Evolutionary conservation across 2,113 vertebrate genomes (phyloP).

Genomic region (Nicator chloris): DNA sequence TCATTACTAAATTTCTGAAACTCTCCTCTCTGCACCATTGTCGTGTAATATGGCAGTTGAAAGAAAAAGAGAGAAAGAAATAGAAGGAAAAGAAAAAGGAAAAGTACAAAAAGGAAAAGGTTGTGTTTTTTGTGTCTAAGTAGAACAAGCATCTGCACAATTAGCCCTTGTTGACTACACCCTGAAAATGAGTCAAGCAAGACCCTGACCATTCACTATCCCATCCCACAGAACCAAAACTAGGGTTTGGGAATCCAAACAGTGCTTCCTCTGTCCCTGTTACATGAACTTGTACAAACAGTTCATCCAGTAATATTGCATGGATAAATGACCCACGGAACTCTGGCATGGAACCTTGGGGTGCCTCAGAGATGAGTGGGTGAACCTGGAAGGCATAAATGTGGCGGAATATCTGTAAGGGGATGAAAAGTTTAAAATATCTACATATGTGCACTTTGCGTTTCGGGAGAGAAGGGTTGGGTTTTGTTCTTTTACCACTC

Average conservation of each 20-base stretch:
- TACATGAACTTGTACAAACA: not conserved
- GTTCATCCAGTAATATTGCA: not conserved
- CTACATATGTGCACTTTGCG: not conserved
- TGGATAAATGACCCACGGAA: not conserved
- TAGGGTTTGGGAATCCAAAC: not conserved
- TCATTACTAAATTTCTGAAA: not conserved
- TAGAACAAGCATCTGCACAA: not conserved
- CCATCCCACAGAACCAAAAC: not conserved
- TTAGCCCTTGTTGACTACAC: not conserved
- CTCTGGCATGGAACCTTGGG: not conserved
- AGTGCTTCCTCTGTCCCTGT: not conserved
- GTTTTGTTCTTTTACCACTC: not conserved
- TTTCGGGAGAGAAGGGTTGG: not conserved
- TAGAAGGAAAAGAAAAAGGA: not conserved
- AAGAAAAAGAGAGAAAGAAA: not conserved
- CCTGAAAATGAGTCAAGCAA: not conserved
- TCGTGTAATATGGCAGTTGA: not conserved
- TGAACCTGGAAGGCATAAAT: not conserved
- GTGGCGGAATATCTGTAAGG: fast-evolving
- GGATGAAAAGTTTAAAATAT: not conserved
- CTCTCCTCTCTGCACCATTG: not conserved
- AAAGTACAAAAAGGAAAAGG: not conserved
- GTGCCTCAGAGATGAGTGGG: not conserved
- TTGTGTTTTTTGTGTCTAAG: not conserved
- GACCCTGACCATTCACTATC: not conserved